Evolutionary conservation across 1,140 invertebrate species (phyloP), one percentile per base, ranked within the genome.

Genomic region (Sinella curviseta): DNA sequence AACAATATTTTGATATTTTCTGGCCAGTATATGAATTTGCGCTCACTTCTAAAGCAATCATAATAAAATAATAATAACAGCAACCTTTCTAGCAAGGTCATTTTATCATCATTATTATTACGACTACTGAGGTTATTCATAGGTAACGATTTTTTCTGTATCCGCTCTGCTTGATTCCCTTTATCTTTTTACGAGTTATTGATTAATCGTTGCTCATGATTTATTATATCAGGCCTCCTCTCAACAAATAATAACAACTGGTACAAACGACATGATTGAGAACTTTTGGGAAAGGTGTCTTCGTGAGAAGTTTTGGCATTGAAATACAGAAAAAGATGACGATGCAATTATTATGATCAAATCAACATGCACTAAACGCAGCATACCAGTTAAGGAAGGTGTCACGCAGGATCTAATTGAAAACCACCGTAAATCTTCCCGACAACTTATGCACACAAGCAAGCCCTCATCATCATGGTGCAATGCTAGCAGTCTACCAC

Each of bases 291-390:
- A 70, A 70, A 70, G 65, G 65, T 70, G 65, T 33, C n/a, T 70
- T 70, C 65, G 65, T 70, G 65, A 70, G 65, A 70, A 70, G 65
- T 33, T 70, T 33, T 70, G 65, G 65, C 65, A 70, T 70, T 70
- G 65, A 70, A 70, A 33, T 3, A 70, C 30, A 33, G 31, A 31
- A 70, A 31, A 70, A 8, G 31, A 70, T 14, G 57, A 65, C 26
- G 26, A 70, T 33, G 65, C 65, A 70, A 33, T 26, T n/a, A 65
- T 65, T n/a, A 65, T 65, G 57, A 65, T 65, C 26, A 26, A 65
- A 65, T n/a, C 16, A 65, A 65, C 26, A n/a, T n/a, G n/a, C n/a
- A n/a, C n/a, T n/a, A n/a, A n/a, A n/a, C n/a, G n/a, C 57, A n/a
- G 57, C 57, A 65, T 65, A 12, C 57, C 16, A 65, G 24, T 65